A percentile compares a stretch with the other conserved stretches of the same genome.
These are phyloP conservation scores for Oryzias sinensis DNA, from an alignment of 2,797 vertebrate species.

Conservation along the genomic window DNA sequence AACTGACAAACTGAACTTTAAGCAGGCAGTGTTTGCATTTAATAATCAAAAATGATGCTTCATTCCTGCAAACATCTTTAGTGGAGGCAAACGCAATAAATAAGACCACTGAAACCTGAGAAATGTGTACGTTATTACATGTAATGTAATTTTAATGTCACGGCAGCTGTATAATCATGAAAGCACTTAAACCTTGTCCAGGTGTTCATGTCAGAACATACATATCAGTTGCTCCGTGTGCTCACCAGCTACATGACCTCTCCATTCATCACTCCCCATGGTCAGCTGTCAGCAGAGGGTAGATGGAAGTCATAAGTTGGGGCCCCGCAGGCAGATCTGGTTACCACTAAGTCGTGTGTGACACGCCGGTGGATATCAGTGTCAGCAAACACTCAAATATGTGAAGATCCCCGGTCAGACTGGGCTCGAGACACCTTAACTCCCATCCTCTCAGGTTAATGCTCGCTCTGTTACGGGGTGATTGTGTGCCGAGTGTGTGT, in stretches of 20 bases:
- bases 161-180: not conserved
- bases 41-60: no score
- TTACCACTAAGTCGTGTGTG: constrained; percentile 69
- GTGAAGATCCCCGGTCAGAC: constrained; percentile 53
- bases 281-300: constrained; percentile 72
- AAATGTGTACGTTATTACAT: not conserved
- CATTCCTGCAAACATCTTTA: no score
- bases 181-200: not conserved
- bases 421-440: constrained; percentile 62
- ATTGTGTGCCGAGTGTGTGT: constrained; percentile 58
- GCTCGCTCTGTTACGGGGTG: constrained; percentile 46
- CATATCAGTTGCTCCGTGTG: constrained; percentile 43
- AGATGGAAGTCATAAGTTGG: constrained; percentile 67
- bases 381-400: constrained; percentile 63
- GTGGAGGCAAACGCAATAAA: no score
- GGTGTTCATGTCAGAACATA: constrained; percentile 28
- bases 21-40: no score
- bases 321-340: constrained; percentile 52
- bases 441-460: constrained; percentile 63
- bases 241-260: constrained; percentile 43
- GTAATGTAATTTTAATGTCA: no score
- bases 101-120: no score
- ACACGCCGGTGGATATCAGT: constrained; percentile 64
- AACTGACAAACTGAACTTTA: no score
- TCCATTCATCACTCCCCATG: constrained; percentile 65